Evolutionary conservation across 2,797 vertebrate genomes (phyloP), one percentile per base, ranked within the genome.

Genomic region (Anas capensis): DNA sequence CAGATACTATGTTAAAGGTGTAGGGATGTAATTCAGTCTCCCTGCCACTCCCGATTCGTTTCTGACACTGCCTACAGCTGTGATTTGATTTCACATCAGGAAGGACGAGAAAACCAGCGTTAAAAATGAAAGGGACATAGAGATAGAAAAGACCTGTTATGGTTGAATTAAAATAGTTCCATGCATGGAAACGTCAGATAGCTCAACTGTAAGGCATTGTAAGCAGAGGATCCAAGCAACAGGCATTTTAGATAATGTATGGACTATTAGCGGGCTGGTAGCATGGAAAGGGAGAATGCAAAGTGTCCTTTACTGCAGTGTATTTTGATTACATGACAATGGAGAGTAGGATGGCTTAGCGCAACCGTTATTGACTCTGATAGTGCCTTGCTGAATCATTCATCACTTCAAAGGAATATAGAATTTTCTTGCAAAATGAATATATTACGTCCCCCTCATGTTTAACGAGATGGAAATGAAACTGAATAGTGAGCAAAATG

Each of bases 391-490:
- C 70, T 87, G 86, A 96, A 94, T 95, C 95, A 89, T 90, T 76
- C 62, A 56, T 46, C 8, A 4, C 87, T 79, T 93, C 93, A 90
- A 64, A 94, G 93, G 86, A 94, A 95, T 7, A 82, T 29, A 89
- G 86, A 85, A 61, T 87, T 92, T 94, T 70, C 88, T 84, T 95
- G 57, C 83, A 90, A 94, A 96, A 94, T 81, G 80, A 97, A 90
- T 93, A 49, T 24, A 89, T 96, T 96, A 79, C 68, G 66, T 90
- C 83, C 49, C 42, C 86, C 57, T 93, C 71, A 61, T 87, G 82
- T 88, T 92, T 88, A 94, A 88, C 57, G 83, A 86, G 75, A 92
- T 93, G 78, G 72, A 91, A 96, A 92, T 86, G 82, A 93, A 94
- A 80, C 91, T 58, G 79, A 96, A 84, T 16, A 61, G 76, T 57